Evolutionary conservation across 1,140 invertebrate species (phyloP), one percentile per base, ranked within the genome.

Genomic region (Leguminivora glycinivorella): DNA sequence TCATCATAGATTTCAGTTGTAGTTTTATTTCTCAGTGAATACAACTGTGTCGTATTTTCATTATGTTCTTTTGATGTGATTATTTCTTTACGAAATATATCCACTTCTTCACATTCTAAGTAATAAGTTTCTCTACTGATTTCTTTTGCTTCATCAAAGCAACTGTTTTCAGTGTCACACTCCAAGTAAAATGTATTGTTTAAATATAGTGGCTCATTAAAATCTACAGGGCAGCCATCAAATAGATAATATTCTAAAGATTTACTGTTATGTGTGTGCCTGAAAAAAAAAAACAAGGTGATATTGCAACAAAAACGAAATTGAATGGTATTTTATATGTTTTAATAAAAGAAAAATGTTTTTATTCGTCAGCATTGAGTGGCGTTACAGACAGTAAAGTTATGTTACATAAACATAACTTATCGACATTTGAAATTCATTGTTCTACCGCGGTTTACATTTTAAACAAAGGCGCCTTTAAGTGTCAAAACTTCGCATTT

Each of bases 171-270:
- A 7, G 58, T 63, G 12, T 29, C 25, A 14, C 58, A 63, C 31
- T 63, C 25, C 5, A 63, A 6, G 2, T 63, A 63, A 29, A 63
- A 63, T 31, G 25, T 17, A 5, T 63, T 17, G 5, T 63, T 29
- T 29, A 63, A 29, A 29, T 63, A 1, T 0, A 29, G 5, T 7
- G 12, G 5, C 31, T 22, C 26, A 63, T 63, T 29, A 63, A 63
- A 63, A 29, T 34, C 26, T 34, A 63, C n/a, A 29, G 26, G 14
- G 58, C 58, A 63, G 25, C 58, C 58, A 10, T 60, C 12, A 17
- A 17, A 4, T 1, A 52, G 7, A 19, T 17, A 17, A 19, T 2
- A 2, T 52, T 1, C 17, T 52, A 52, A 9, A 52, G n/a, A 52
- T 52, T 52, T 7, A 19, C 10, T 52, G n/a, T 19, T 52, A 52